Base-by-base conservation (phyloP, 2,797 vertebrate species). In the Simalia tracyae region DNA sequence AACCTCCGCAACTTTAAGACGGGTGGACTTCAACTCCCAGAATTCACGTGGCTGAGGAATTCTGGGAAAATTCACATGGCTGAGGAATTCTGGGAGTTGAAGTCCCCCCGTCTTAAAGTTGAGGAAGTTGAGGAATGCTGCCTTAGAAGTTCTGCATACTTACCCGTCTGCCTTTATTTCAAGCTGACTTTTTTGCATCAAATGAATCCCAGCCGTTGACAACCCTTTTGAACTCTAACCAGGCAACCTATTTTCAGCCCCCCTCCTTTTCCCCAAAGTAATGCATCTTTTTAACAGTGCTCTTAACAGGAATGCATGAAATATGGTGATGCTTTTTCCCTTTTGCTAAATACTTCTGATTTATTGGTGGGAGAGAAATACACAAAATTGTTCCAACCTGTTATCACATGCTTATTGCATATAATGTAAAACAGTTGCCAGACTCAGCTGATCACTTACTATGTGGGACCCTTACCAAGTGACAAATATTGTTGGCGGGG, bases 301-400 rank as follows among this genome's bases (percentile, higher is more conserved):
- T 92, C 93, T 84, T 91, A 91, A 63, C 91, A 88, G 91, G 26
- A 60, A 92, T 95, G 0, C 89, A 94, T 91, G 50, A 90, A 94
- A 91, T 66, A 96, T 92, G 85, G 89, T 64, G 63, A 92, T 94
- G 84, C 88, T 19, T 91, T 76, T 96, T 92, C 95, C 92, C 92
- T 76, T 66, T 87, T 95, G 91, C 95, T 94, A 93, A 95, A 94
- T 90, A 90, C 59, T 92, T 95, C 94, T 96, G 93, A 96, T 96
- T 97, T 96, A 96, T 90, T 72, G 76, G 89, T 93, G 87, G 94
- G 91, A 89, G 92, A 91, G 93, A 95, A 96, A 94, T 93, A 89
- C 57, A 24, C 28, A n/a, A 88, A 91, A 91, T 64, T 68, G 28
- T 64, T 91, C 59, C 91, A 92, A 92, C 64, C 84, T 92, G 87